Conservation (phyloP, 1,140 invertebrate genomes). For the Eriocheir sinensis region DNA sequence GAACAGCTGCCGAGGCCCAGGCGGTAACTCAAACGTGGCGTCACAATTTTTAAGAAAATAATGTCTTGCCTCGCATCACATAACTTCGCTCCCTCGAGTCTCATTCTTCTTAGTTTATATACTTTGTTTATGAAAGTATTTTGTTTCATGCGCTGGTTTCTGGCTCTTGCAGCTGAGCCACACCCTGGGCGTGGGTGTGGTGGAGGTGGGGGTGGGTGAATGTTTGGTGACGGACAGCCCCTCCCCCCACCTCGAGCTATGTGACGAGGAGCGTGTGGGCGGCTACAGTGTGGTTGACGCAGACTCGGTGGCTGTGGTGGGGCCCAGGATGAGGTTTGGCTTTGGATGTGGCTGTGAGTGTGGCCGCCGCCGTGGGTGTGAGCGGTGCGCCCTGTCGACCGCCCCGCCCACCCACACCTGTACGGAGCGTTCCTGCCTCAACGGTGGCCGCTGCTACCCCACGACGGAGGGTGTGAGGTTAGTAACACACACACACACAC, state of each 20-base stretch:
- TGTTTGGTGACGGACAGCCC: neutral
- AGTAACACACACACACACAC: too few species aligned
- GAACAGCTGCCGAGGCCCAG: too few species aligned
- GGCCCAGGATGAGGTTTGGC: conserved; percentile 38
- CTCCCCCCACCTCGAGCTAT: neutral
- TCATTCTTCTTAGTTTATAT: too few species aligned
- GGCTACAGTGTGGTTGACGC: conserved; percentile 50
- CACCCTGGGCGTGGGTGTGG: neutral
- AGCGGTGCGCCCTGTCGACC: neutral
- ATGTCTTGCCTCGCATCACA: too few species aligned
- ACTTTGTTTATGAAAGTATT: neutral
- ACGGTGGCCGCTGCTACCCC: conserved; percentile 59
- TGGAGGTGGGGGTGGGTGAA: neutral
- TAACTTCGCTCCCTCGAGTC: too few species aligned
- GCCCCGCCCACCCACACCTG: conserved; percentile 34
- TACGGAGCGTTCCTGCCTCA: conserved; percentile 49
- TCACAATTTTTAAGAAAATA: too few species aligned
- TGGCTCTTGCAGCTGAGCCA: conserved; percentile 30
- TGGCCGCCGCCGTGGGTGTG: neutral
- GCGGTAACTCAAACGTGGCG: too few species aligned
- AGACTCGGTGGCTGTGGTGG: conserved; percentile 57
- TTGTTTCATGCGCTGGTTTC: neutral
- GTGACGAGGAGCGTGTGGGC: neutral
- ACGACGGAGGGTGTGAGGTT: conserved; percentile 52
- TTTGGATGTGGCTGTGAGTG: conserved; percentile 30